Conservation (phyloP, 2,113 vertebrate genomes). For the Sclerurus mexicanus region DNA sequence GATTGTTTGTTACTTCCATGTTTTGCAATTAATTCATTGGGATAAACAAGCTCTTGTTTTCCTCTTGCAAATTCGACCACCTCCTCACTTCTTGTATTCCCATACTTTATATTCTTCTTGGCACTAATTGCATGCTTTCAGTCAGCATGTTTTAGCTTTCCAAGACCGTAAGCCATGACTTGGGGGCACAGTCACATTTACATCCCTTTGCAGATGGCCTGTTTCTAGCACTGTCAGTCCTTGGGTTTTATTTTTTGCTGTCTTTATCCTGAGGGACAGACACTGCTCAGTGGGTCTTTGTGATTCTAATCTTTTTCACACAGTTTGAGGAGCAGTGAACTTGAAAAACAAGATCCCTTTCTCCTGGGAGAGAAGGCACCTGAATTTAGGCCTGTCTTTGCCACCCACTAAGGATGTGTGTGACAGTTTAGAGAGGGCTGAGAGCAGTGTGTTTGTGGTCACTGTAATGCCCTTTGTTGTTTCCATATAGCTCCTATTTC, state of each 20-base stretch:
- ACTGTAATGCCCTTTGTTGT: slow-evolving; percentile 40
- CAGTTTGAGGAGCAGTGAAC: slow-evolving; percentile 52
- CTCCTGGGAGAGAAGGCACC: slow-evolving; percentile 39
- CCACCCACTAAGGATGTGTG: slow-evolving; percentile 60
- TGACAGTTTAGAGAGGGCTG: slow-evolving; percentile 40
- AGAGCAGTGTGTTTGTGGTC: not conserved
- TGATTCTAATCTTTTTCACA: slow-evolving; percentile 66
- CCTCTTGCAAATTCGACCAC: not conserved
- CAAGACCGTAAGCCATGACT: not conserved
- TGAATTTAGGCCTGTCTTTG: slow-evolving; percentile 55
- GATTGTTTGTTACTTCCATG: slow-evolving; percentile 14
- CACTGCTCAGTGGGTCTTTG: slow-evolving; percentile 52
- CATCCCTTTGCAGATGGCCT: slow-evolving; percentile 60
- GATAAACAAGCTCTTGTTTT: slow-evolving; percentile 49
- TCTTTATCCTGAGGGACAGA: slow-evolving; percentile 54
- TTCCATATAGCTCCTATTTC: slow-evolving; percentile 16
- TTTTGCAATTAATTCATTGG: slow-evolving; percentile 5
- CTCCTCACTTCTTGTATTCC: slow-evolving; percentile 39
- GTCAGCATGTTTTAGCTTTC: slow-evolving; percentile 28
- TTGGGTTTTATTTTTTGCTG: slow-evolving; percentile 30
- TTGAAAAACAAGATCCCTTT: slow-evolving; percentile 61
- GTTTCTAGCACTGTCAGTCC: slow-evolving; percentile 35
- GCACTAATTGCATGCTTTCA: slow-evolving; percentile 13
- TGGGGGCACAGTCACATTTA: slow-evolving; percentile 51
- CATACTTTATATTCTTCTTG: slow-evolving; percentile 51